Evolutionary conservation across 2,113 vertebrate species (phyloP).

Genomic region (Illadopsis cleaveri): DNA sequence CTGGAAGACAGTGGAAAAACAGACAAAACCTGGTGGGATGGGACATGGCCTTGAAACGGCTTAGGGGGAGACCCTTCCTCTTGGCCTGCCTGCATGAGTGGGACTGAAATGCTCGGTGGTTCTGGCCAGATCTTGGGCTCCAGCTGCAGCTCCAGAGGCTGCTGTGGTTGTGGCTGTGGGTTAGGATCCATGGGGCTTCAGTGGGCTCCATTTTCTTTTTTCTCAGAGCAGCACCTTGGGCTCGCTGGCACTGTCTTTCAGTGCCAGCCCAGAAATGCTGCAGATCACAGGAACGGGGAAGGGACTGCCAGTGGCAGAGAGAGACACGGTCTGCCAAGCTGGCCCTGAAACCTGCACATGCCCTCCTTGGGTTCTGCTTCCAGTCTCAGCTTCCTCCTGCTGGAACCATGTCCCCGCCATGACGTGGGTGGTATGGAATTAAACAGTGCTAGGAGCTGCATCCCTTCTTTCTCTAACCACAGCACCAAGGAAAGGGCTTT

Average conservation of each 20-base stretch:
- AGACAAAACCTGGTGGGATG: background rate
- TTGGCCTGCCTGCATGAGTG: background rate
- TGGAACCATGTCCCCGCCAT: fast-evolving
- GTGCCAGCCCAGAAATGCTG: background rate
- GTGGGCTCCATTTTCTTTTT: background rate
- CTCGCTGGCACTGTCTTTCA: fast-evolving
- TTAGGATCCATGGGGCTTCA: background rate
- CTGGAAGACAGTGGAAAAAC: background rate
- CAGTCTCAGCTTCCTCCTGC: background rate
- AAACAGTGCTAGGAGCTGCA: background rate
- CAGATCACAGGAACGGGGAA: fast-evolving
- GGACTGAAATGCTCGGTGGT: fast-evolving
- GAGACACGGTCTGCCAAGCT: background rate
- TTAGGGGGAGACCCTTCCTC: background rate
- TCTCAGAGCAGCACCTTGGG: fast-evolving
- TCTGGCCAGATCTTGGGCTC: background rate
- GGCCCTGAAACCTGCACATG: background rate
- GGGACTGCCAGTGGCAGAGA: background rate
- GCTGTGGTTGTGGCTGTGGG: background rate
- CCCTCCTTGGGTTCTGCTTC: background rate
- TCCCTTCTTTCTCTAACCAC: background rate
- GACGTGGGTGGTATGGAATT: background rate
- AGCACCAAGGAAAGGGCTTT: background rate
- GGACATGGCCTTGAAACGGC: background rate
- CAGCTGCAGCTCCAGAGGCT: background rate